Base-by-base conservation (phyloP, 1,140 invertebrate species). In the Drosophila rhopaloa region DNA sequence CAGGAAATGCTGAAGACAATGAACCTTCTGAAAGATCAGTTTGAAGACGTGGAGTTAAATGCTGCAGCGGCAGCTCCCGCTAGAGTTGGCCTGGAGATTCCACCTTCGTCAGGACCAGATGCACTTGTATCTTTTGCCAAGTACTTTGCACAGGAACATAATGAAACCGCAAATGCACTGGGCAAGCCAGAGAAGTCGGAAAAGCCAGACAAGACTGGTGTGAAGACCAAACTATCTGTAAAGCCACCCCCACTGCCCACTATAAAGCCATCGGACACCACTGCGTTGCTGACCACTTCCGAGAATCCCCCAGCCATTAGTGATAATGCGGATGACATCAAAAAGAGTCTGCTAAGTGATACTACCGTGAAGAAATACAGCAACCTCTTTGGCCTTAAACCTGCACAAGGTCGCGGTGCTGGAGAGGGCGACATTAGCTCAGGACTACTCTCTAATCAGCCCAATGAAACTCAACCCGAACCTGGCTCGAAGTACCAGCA, bases 101-200 rank as follows among this genome's bases (percentile, higher is more conserved):
- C 95, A 11, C 94, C 94, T 14, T 96, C 96, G 2, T 94, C 95
- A 0, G 95, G 95, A 0, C 95, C 96, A 2, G 95, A 96, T 79
- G 95, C 96, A 1, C 91, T 97, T 3, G 96, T 96, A 80, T 96
- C 96, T 1, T 85, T 97, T 41, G 96, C 96, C 24, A 93, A 96
- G 66, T 97, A 97, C 78, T 96, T 96, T 89, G 96, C 96, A 13
- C 95, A 94, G 53, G 93, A 95, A 55, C 95, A 95, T 68, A 95
- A 95, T 76, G 93, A 95, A 2, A 93, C 93, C 1, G 44, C 11
- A 66, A 93, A 86, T 29, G 14, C 80, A 0, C 19, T 90, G 41
- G 60, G n/a, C 4, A 76, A 76, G 35, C 50, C 48, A 7, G 75
- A 72, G 8, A 90, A 88, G 51, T 13, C 48, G 0, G 74, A 76